Percentiles rank a stretch among this genome's conserved stretches.
These are phyloP conservation scores for Sesia apiformis DNA, from an alignment of 2,888 invertebrate species.

Conservation along the genomic window DNA sequence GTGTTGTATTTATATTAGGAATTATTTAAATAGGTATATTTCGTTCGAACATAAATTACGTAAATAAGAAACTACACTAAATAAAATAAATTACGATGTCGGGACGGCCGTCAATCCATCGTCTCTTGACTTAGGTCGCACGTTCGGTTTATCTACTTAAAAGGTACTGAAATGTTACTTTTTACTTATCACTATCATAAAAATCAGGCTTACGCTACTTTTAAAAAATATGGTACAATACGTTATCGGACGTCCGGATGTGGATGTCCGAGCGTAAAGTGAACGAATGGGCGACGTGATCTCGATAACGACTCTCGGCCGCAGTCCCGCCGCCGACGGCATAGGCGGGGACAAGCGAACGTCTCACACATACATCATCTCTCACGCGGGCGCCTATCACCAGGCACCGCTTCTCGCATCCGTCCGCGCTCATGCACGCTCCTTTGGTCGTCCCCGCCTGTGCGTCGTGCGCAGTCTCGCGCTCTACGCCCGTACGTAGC, in stretches of 20 bases:
- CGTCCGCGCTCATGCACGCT: conserved; percentile 61
- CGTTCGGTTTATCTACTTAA: conserved; percentile 71
- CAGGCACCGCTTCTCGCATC: conserved; percentile 39
- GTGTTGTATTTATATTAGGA: conserved; percentile 49
- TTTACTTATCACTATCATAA: conserved; percentile 66
- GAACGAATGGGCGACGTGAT: conserved; percentile 70
- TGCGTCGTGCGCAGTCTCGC: conserved; percentile 42
- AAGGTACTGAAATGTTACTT: conserved; percentile 67
- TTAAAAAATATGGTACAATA: conserved; percentile 71
- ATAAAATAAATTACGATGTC: conserved; percentile 72
- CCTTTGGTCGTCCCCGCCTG: conserved; percentile 67
- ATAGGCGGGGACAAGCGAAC: conserved; percentile 72
- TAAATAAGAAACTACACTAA: conserved; percentile 60
- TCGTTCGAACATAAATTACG: conserved; percentile 60
- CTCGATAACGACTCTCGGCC: conserved; percentile 67
- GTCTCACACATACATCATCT: conserved; percentile 32
- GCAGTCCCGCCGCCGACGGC: conserved; percentile 56
- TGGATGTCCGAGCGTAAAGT: conserved; percentile 63
- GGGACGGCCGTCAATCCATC: conserved; percentile 73
- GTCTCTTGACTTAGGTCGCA: conserved; percentile 73
- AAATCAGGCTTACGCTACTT: conserved; percentile 63
- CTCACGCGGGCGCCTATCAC: conserved; percentile 30
- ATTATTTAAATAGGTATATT: conserved; percentile 61
- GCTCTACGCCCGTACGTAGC: conserved; percentile 38
- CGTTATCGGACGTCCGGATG: conserved; percentile 44